A percentile compares a stretch with the other conserved stretches of the same genome.
Conservation (phyloP, 2,113 vertebrate species). For the Nerophis lumbriciformis region DNA sequence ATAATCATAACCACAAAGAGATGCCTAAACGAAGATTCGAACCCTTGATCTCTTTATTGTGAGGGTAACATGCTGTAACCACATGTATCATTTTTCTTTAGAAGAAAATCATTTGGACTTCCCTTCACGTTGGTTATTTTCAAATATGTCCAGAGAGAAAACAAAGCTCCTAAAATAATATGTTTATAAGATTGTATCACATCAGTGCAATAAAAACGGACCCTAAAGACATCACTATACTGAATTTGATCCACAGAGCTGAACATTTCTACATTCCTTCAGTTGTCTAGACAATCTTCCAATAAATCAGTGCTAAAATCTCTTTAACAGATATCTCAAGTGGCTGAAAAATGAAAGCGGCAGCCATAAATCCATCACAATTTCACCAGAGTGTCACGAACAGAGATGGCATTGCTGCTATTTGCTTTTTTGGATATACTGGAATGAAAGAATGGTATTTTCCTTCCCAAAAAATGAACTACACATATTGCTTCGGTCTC, state of each 20-base stretch:
- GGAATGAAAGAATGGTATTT: slow-evolving; percentile 38
- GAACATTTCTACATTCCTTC: slow-evolving; percentile 74
- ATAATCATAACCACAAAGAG: too few species aligned
- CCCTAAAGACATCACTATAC: slow-evolving; percentile 63
- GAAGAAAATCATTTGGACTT: slow-evolving; percentile 23
- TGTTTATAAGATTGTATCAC: slow-evolving; percentile 55
- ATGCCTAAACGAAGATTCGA: too few species aligned
- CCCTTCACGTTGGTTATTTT: slow-evolving; percentile 56
- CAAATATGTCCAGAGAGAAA: slow-evolving; percentile 67
- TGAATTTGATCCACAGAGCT: slow-evolving; percentile 74
- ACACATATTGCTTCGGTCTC: too few species aligned
- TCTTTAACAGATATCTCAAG: slow-evolving; percentile 77
- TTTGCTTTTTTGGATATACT: slow-evolving; percentile 63
- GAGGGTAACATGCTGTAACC: too few species aligned
- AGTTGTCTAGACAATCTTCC: slow-evolving; percentile 71
- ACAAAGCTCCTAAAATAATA: slow-evolving; percentile 62
- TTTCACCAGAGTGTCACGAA: slow-evolving; percentile 69
- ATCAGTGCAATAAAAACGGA: slow-evolving; percentile 60
- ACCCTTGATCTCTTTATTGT: too few species aligned
- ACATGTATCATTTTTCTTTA: too few species aligned
- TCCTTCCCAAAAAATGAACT: neutral
- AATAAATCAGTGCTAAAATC: slow-evolving; percentile 74
- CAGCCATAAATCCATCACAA: slow-evolving; percentile 72
- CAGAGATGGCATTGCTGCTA: slow-evolving; percentile 68
- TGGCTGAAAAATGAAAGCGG: slow-evolving; percentile 68